Percentiles rank a stretch among this genome's conserved stretches.
phyloP scores from a whole-genome alignment of 2,888 invertebrate species.

The Calameuta filiformis region DNA sequence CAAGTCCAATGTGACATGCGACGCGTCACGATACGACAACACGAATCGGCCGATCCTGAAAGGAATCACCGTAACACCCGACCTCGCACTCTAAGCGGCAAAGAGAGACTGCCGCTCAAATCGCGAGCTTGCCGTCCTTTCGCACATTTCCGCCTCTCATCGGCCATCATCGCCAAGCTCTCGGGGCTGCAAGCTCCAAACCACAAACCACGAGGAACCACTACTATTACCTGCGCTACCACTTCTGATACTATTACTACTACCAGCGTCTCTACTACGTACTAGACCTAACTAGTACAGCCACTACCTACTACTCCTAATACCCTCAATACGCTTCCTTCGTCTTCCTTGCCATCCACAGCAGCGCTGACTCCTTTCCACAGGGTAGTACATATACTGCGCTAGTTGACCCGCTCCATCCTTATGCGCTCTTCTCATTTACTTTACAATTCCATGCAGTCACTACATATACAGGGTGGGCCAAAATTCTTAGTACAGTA shows the following conservation, averaged over 20 bases:
- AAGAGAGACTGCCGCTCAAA: slow-evolving; percentile 49
- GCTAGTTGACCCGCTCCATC: neutral
- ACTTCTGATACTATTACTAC: neutral
- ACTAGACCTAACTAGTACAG: neutral
- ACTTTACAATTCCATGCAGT: neutral
- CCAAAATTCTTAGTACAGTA: too few relatives aligned
- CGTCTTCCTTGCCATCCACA: neutral
- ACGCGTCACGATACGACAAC: neutral
- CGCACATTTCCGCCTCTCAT: slow-evolving; percentile 37
- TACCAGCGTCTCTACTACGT: neutral
- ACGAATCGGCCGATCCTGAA: neutral
- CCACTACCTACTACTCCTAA: neutral
- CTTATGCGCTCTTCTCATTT: neutral
- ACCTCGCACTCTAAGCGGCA: slow-evolving; percentile 44
- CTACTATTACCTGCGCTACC: neutral
- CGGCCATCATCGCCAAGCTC: slow-evolving; percentile 41
- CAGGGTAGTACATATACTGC: neutral
- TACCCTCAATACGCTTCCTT: neutral
- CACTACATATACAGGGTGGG: too few relatives aligned
- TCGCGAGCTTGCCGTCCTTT: slow-evolving; percentile 36
- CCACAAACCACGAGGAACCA: slow-evolving; percentile 9
- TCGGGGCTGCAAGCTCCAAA: slow-evolving; percentile 24
- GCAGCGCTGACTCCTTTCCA: neutral
- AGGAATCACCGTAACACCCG: neutral
- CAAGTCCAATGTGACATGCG: slow-evolving; percentile 12